A percentile compares a stretch with the other conserved stretches of the same genome.
Conservation (phyloP, 2,113 vertebrate species). For the Erpornis zantholeuca region DNA sequence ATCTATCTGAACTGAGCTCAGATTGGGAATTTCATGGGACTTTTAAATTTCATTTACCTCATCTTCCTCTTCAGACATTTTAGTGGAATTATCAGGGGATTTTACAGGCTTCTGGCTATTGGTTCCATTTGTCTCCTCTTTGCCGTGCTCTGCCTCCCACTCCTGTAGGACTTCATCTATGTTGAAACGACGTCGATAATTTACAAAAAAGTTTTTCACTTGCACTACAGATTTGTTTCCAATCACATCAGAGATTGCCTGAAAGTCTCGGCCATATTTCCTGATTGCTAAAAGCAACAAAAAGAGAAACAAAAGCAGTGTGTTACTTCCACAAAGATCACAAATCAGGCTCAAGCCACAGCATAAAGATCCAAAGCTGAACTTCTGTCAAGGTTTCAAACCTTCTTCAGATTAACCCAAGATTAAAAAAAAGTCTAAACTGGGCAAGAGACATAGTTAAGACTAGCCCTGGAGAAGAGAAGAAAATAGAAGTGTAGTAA, state of each 20-base stretch:
- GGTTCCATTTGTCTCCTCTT: slow-evolving; percentile 79
- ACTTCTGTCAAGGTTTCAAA: background rate
- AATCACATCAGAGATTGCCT: slow-evolving; percentile 97
- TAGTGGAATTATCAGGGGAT: slow-evolving; percentile 78
- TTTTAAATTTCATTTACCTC: slow-evolving; percentile 73
- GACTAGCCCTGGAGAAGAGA: background rate
- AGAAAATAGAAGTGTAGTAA: background rate
- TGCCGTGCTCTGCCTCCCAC: slow-evolving; percentile 94
- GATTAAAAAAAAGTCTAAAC: background rate
- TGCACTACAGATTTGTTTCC: slow-evolving; percentile 97
- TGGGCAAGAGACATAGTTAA: background rate
- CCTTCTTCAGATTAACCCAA: background rate
- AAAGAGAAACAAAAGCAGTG: background rate
- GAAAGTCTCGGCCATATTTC: slow-evolving; percentile 94
- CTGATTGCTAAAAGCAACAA: slow-evolving; percentile 84
- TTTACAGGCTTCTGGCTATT: slow-evolving; percentile 81
- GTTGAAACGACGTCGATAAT: slow-evolving; percentile 95
- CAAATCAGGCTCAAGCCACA: background rate
- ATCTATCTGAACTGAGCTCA: background rate
- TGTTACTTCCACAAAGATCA: slow-evolving; percentile 8
- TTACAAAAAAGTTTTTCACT: slow-evolving; percentile 98
- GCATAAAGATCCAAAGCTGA: background rate
- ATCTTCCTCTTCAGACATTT: slow-evolving; percentile 80
- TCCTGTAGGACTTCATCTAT: slow-evolving; percentile 97
- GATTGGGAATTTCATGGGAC: background rate